Conservation (phyloP, 2,888 invertebrate species). For the Mycalesis mineus region DNA sequence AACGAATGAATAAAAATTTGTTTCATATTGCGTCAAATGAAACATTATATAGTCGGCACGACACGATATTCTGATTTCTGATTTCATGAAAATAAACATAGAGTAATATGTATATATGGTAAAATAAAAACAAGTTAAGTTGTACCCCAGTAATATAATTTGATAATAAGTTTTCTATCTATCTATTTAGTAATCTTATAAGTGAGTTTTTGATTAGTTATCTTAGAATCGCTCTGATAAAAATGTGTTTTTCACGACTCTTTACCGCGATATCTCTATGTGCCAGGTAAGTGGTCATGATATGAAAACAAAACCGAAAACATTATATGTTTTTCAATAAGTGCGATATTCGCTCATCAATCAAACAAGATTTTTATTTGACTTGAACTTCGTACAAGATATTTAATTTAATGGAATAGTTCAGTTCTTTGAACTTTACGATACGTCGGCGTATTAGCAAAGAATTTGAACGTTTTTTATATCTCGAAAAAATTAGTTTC, state of each 20-base stretch:
- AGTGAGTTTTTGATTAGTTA: constrained; percentile 5
- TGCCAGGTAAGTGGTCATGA: constrained; percentile 14
- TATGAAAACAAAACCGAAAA: not conserved
- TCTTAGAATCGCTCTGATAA: constrained; percentile 10
- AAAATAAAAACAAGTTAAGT: not conserved
- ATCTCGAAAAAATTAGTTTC: not conserved
- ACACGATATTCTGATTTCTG: too few species aligned
- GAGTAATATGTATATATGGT: not conserved
- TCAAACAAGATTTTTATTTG: not conserved
- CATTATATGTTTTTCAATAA: not conserved
- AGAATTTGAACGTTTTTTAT: not conserved
- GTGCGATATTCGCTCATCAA: not conserved
- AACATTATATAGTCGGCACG: too few species aligned
- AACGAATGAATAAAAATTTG: too few species aligned
- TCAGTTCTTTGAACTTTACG: too few species aligned
- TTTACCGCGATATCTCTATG: constrained; percentile 2
- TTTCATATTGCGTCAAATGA: too few species aligned
- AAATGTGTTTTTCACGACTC: constrained; percentile 12
- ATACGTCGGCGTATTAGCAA: not conserved
- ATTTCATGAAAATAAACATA: too few species aligned
- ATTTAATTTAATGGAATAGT: not conserved
- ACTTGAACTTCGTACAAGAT: constrained; percentile 9
- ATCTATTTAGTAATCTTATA: not conserved
- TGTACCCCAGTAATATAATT: not conserved
- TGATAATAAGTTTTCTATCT: not conserved